Conservation (phyloP, 1,140 invertebrate genomes). For the Drosophila ogumai region DNA sequence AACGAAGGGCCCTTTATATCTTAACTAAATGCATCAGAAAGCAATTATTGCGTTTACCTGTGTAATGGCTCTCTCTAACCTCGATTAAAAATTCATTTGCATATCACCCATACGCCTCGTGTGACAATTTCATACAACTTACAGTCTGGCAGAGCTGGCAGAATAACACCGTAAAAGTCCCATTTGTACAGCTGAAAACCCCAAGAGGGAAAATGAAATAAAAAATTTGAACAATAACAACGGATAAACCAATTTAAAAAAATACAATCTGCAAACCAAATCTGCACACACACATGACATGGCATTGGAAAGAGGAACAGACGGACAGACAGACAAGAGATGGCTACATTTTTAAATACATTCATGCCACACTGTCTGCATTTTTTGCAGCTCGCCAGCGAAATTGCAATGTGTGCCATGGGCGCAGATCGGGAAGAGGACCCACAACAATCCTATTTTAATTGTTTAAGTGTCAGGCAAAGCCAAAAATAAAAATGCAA, state of each 20-base stretch:
- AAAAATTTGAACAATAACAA: conserved; percentile 37
- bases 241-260: conserved; percentile 62
- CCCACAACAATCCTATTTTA: conserved; percentile 49
- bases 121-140: conserved; percentile 39
- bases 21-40: conserved; percentile 20
- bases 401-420: conserved; percentile 38
- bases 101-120: conserved; percentile 51
- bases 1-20: conserved; percentile 14
- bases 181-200: conserved; percentile 16
- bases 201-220: conserved; percentile 32
- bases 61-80: conserved; percentile 37
- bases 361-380: conserved; percentile 31
- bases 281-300: conserved; percentile 30
- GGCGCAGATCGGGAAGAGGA: conserved; percentile 20
- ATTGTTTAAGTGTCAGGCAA: conserved; percentile 55
- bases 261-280: conserved; percentile 52
- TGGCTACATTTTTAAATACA: conserved; percentile 56
- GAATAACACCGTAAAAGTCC: conserved; percentile 21
- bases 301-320: conserved; percentile 22
- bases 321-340: conserved; percentile 17
- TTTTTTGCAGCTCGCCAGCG: conserved; percentile 11
- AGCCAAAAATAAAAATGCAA: conserved; percentile 49
- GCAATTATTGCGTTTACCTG: conserved; percentile 45
- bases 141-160: conserved; percentile 11
- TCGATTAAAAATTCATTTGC: conserved; percentile 49